A percentile compares a stretch with the other conserved stretches of the same genome.
Evolutionary conservation across 2,888 invertebrate species (phyloP).

Genomic region (Drosophila mayaguana): DNA sequence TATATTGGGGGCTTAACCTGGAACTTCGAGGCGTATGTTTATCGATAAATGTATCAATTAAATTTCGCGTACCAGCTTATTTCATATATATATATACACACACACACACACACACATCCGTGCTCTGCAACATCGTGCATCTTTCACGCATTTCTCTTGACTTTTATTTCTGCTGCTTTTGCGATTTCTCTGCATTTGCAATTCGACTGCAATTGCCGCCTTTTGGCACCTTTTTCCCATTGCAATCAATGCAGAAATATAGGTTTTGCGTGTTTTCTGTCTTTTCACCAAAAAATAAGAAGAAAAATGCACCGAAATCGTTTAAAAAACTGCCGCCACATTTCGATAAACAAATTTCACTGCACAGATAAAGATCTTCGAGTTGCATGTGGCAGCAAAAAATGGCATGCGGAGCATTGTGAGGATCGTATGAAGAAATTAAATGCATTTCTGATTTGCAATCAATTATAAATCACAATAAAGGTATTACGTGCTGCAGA

Average conservation of each 20-base stretch:
- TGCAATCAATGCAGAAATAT: slow-evolving; percentile 25
- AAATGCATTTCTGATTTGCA: not conserved
- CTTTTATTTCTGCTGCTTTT: not conserved
- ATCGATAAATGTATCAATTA: slow-evolving; percentile 80
- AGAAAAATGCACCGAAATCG: slow-evolving; percentile 1
- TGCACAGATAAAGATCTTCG: slow-evolving; percentile 17
- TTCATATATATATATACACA: slow-evolving; percentile 28
- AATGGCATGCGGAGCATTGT: not conserved
- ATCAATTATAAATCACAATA: not conserved
- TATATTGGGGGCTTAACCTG: slow-evolving; percentile 10
- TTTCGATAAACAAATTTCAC: slow-evolving; percentile 26
- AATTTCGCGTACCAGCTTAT: slow-evolving; percentile 75
- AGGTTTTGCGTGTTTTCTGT: slow-evolving; percentile 9
- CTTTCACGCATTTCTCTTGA: slow-evolving; percentile 24
- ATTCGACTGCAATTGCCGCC: slow-evolving; percentile 43
- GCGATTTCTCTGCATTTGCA: slow-evolving; percentile 48
- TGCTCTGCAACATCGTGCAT: not conserved
- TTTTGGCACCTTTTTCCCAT: slow-evolving; percentile 36
- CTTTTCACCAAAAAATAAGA: not conserved
- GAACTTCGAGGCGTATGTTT: slow-evolving; percentile 63
- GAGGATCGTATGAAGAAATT: not conserved
- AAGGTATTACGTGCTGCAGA: not conserved
- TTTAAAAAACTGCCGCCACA: slow-evolving; percentile 6
- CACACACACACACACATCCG: not conserved
- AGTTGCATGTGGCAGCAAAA: not conserved